These are phyloP conservation scores for Andrena hattorfiana DNA, from an alignment of 2,888 invertebrate genomes.

Conservation along the genomic window DNA sequence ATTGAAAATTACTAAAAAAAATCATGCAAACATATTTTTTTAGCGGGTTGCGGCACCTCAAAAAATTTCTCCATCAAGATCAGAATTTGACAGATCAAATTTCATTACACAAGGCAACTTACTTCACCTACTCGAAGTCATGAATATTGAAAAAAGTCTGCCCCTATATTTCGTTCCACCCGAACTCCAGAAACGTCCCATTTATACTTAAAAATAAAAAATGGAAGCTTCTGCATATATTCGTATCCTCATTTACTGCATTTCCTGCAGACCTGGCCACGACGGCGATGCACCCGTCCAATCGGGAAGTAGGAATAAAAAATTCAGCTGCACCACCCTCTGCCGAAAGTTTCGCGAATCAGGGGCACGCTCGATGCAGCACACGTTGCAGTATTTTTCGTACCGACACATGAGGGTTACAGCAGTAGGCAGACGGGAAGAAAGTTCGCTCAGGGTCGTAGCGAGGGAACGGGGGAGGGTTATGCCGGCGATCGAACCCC, in stretches of 20 bases:
- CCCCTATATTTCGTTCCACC: too few relatives aligned
- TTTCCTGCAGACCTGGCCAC: constrained; percentile 22
- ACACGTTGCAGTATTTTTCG: constrained; percentile 3
- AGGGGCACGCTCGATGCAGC: neutral
- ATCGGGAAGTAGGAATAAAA: constrained; percentile 27
- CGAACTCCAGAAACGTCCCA: too few relatives aligned
- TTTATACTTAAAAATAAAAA: too few relatives aligned
- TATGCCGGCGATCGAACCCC: neutral
- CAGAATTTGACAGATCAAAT: too few relatives aligned
- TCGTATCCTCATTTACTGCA: constrained; percentile 39
- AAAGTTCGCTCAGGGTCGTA: constrained; percentile 5
- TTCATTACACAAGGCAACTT: too few relatives aligned
- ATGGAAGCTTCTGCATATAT: too few relatives aligned
- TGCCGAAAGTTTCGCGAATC: neutral
- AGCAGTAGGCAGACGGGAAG: neutral
- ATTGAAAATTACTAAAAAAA: too few relatives aligned
- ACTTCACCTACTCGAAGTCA: too few relatives aligned
- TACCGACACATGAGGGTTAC: neutral
- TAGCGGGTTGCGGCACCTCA: too few relatives aligned
- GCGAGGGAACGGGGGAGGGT: constrained; percentile 5
- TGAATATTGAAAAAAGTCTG: too few relatives aligned
- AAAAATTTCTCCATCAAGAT: too few relatives aligned
- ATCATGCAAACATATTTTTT: too few relatives aligned
- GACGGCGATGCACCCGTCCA: constrained; percentile 25
- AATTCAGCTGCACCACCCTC: constrained; percentile 9